These are phyloP conservation scores for Ryuthela nishihirai DNA, from an alignment of 2,888 invertebrate genomes.

Conservation along the genomic window DNA sequence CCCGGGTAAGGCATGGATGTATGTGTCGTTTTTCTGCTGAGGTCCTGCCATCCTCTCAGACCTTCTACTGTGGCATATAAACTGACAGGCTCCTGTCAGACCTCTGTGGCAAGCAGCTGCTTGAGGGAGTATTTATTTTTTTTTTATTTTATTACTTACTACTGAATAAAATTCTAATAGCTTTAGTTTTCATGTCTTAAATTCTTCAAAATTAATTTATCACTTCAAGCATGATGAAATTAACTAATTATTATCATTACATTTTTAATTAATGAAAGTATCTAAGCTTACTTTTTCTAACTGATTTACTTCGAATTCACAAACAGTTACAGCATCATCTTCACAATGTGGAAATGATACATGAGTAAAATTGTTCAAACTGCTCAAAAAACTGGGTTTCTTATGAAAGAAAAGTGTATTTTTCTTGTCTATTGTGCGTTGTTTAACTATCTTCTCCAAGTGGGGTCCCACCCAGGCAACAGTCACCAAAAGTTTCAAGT, in stretches of 20 bases:
- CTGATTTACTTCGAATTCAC: constrained; percentile 66
- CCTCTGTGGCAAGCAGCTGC: too few species aligned
- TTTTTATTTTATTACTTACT: not conserved
- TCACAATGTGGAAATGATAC: constrained; percentile 65
- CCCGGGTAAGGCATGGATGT: too few species aligned
- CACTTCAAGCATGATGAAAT: too few species aligned
- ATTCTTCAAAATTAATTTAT: too few species aligned
- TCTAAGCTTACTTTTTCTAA: constrained; percentile 59
- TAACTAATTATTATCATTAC: too few species aligned
- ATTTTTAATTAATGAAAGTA: too few species aligned
- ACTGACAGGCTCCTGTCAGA: too few species aligned
- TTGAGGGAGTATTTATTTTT: too few species aligned
- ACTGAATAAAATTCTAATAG: not conserved
- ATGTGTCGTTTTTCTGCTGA: too few species aligned
- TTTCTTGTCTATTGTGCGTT: constrained; percentile 45
- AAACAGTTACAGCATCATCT: constrained; percentile 50
- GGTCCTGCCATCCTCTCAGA: too few species aligned
- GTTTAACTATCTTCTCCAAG: constrained; percentile 52
- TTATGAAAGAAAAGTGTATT: constrained; percentile 63
- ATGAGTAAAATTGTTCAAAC: constrained; percentile 49
- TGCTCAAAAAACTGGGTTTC: constrained; percentile 58
- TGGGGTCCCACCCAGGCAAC: constrained; percentile 66
- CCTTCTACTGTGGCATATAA: too few species aligned
- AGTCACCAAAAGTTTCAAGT: constrained; percentile 60
- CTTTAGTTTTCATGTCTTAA: too few species aligned